Conservation (phyloP, 2,888 invertebrate genomes). For the Plutella xylostella region DNA sequence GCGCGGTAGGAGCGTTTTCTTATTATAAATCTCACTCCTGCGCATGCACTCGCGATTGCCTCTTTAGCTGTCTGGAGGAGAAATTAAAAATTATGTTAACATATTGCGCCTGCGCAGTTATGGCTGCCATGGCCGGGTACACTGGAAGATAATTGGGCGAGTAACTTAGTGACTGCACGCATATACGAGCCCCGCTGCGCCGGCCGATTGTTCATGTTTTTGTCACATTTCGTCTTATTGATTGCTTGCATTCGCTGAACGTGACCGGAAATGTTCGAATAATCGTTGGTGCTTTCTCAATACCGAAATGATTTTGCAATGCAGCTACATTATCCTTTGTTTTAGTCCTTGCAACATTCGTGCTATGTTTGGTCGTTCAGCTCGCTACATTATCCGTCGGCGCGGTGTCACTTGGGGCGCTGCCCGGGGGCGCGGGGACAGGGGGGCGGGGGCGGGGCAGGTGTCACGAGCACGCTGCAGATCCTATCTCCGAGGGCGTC, state of each 20-base stretch:
- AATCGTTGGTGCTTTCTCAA: too few relatives aligned
- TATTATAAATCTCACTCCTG: slow-evolving; percentile 68
- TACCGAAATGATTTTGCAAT: too few relatives aligned
- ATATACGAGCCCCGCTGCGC: slow-evolving; percentile 13
- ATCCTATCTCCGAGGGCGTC: slow-evolving; percentile 53
- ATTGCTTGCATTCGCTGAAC: too few relatives aligned
- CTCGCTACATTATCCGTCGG: too few relatives aligned
- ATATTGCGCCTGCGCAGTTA: slow-evolving; percentile 42
- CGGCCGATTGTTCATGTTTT: too few relatives aligned
- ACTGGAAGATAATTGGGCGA: slow-evolving; percentile 50
- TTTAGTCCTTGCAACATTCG: too few relatives aligned
- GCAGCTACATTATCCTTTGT: too few relatives aligned
- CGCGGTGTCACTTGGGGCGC: too few relatives aligned
- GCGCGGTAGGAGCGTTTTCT: slow-evolving; percentile 68
- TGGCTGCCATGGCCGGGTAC: slow-evolving; percentile 25
- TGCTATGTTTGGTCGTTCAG: too few relatives aligned
- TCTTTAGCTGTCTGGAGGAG: slow-evolving; percentile 49
- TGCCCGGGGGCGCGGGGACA: too few relatives aligned
- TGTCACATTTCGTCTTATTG: too few relatives aligned
- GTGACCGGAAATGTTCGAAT: too few relatives aligned
- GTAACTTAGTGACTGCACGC: slow-evolving; percentile 39
- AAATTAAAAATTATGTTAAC: slow-evolving; percentile 67
- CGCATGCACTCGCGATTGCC: slow-evolving; percentile 55
- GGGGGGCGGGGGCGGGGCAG: slow-evolving; percentile 53
- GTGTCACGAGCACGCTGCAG: slow-evolving; percentile 55